A percentile compares a stretch with the other conserved stretches of the same genome.
Evolutionary conservation across 2,888 invertebrate species (phyloP).

Genomic region (Andricus quercusramuli): DNA sequence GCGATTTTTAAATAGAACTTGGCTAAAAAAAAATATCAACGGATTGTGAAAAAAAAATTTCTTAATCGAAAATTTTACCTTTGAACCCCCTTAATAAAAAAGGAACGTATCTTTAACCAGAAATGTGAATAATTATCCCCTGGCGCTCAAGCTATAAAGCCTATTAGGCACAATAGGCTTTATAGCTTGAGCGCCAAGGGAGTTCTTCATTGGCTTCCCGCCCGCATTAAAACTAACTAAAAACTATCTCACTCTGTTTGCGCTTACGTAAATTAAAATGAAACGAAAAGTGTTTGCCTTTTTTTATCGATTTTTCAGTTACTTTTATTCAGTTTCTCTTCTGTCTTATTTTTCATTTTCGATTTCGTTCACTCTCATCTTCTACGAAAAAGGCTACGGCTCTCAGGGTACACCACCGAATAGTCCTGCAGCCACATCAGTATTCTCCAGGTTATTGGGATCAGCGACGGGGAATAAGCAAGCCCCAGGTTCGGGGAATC

Average conservation of each 20-base stretch:
- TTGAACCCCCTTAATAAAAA: too few relatives aligned
- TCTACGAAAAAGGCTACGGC: constrained; percentile 66
- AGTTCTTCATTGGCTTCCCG: too few relatives aligned
- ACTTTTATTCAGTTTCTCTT: constrained; percentile 17
- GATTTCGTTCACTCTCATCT: constrained; percentile 53
- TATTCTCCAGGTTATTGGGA: constrained; percentile 73
- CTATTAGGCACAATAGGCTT: too few relatives aligned
- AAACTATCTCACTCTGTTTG: too few relatives aligned
- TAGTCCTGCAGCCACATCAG: constrained; percentile 72
- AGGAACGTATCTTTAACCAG: too few relatives aligned
- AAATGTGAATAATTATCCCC: too few relatives aligned
- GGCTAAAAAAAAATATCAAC: too few relatives aligned
- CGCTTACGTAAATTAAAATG: too few relatives aligned
- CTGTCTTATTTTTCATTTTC: constrained; percentile 49
- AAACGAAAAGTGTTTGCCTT: background rate
- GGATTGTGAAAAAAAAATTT: too few relatives aligned
- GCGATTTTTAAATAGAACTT: too few relatives aligned
- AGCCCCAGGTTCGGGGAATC: constrained; percentile 67
- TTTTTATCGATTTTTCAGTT: background rate
- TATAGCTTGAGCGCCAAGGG: background rate
- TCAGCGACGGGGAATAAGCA: constrained; percentile 69
- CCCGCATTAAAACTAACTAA: fast-evolving
- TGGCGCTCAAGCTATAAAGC: too few relatives aligned
- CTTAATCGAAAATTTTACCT: too few relatives aligned
- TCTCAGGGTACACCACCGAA: constrained; percentile 75